Evolutionary conservation across 2,888 invertebrate genomes (phyloP).

Genomic region (Marasmarcha lunaedactyla): DNA sequence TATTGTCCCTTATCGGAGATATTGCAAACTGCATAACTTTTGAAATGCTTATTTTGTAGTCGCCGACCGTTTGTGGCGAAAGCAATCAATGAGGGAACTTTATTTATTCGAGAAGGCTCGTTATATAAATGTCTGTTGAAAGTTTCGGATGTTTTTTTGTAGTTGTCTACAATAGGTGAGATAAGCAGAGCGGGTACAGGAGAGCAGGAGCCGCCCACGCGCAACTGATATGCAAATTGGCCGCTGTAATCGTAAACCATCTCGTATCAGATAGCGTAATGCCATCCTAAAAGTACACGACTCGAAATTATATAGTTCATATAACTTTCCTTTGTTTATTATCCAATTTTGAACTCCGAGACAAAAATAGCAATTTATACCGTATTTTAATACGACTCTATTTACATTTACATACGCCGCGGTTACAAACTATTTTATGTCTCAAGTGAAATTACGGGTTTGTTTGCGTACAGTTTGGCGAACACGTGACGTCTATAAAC

Average conservation of each 20-base stretch:
- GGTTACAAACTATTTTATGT: background rate
- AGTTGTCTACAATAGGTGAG: slow-evolving; percentile 37
- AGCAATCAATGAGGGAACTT: background rate
- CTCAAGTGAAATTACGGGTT: background rate
- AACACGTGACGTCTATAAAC: no score
- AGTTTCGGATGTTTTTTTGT: no score
- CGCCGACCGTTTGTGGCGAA: background rate
- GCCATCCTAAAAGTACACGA: slow-evolving; percentile 36
- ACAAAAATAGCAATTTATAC: background rate
- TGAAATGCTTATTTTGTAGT: slow-evolving; percentile 15
- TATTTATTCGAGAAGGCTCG: background rate
- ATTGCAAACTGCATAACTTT: slow-evolving; percentile 24
- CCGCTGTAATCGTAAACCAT: slow-evolving; percentile 55
- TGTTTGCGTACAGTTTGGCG: no score
- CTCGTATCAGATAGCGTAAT: slow-evolving; percentile 55
- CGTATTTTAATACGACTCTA: background rate
- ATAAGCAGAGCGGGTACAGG: slow-evolving; percentile 46
- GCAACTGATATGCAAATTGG: slow-evolving; percentile 60
- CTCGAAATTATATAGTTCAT: slow-evolving; percentile 22
- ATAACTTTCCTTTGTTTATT: slow-evolving; percentile 19
- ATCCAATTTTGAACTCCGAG: background rate
- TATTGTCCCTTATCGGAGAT: slow-evolving; percentile 30
- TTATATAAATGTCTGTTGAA: no score
- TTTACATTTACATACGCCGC: background rate
- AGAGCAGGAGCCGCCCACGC: slow-evolving; percentile 38